Evolutionary conservation across 2,888 invertebrate species (phyloP).

Genomic region (Scaptomyza flava): DNA sequence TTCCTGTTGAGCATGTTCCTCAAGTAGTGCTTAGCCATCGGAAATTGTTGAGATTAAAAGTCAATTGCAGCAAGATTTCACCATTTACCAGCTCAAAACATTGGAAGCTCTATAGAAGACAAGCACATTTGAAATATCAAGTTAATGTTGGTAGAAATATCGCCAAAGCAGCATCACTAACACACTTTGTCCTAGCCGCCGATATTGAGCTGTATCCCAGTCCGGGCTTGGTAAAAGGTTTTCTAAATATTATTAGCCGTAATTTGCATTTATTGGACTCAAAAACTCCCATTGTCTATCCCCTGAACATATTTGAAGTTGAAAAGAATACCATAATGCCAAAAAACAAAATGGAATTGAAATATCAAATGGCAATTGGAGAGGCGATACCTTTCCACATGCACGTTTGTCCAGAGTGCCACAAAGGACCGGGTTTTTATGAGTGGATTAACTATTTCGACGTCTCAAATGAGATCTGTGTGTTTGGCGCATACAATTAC

Average conservation of each 20-base stretch:
- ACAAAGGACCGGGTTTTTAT: conserved; percentile 83
- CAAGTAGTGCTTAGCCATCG: conserved; percentile 62
- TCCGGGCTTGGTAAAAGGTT: conserved; percentile 89
- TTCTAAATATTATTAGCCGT: conserved; percentile 90
- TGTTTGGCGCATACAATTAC: conserved; percentile 90
- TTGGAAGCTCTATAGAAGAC: conserved; percentile 83
- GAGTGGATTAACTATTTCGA: conserved; percentile 54
- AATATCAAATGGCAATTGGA: conserved; percentile 28
- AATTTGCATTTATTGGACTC: conserved; percentile 85
- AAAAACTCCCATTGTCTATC: conserved; percentile 44
- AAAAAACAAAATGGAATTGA: conserved; percentile 60
- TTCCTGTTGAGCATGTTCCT: conserved; percentile 86
- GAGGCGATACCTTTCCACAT: conserved; percentile 55
- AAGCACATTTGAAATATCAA: conserved; percentile 90
- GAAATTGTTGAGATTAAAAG: conserved; percentile 34
- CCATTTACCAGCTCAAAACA: conserved; percentile 33
- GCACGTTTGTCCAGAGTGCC: conserved; percentile 54
- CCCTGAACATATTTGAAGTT: conserved; percentile 65
- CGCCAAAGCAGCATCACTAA: conserved; percentile 90
- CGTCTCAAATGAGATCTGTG: conserved; percentile 25
- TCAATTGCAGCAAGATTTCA: conserved; percentile 45
- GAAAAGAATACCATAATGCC: conserved; percentile 42
- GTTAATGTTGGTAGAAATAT: conserved; percentile 94
- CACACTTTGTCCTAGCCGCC: conserved; percentile 91
- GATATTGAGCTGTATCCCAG: conserved; percentile 95